Evolutionary conservation across 1,140 invertebrate species (phyloP).

Genomic region (Eupristina koningsbergeri): DNA sequence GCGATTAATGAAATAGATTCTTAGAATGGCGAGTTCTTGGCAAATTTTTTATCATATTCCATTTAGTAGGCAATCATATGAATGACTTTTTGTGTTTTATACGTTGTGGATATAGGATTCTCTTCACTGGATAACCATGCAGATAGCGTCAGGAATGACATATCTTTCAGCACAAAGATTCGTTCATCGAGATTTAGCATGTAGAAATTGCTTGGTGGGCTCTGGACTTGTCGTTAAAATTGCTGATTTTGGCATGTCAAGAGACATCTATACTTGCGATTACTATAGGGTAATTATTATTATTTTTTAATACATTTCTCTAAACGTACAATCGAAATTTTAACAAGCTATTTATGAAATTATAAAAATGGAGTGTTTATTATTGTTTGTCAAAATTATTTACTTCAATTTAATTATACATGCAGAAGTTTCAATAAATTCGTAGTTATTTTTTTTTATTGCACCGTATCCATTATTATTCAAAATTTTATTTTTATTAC

Average conservation of each 20-base stretch:
- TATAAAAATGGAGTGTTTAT: too few species aligned
- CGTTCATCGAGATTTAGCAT: slow-evolving; percentile 93
- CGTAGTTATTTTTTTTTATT: too few species aligned
- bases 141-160: slow-evolving; percentile 90
- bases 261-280: slow-evolving; percentile 92
- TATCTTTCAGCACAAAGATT: slow-evolving; percentile 91
- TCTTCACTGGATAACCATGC: slow-evolving; percentile 77
- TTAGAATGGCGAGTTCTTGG: neutral
- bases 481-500: too few species aligned
- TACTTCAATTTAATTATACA: neutral
- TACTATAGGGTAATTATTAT: slow-evolving; percentile 86
- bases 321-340: too few species aligned
- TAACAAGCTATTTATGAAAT: too few species aligned
- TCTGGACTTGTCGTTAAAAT: slow-evolving; percentile 87
- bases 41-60: neutral
- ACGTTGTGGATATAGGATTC: slow-evolving; percentile 63
- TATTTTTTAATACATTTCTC: neutral
- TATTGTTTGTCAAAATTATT: too few species aligned
- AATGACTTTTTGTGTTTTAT: slow-evolving; percentile 12
- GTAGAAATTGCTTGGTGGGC: slow-evolving; percentile 91
- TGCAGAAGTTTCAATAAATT: too few species aligned
- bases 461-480: too few species aligned
- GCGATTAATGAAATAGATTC: slow-evolving; percentile 22
- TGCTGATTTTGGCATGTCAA: slow-evolving; percentile 92
- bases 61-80: neutral